Evolutionary conservation across 2,888 invertebrate species (phyloP), one percentile per base, ranked within the genome.

Genomic region (Koerneria pararmatus): DNA sequence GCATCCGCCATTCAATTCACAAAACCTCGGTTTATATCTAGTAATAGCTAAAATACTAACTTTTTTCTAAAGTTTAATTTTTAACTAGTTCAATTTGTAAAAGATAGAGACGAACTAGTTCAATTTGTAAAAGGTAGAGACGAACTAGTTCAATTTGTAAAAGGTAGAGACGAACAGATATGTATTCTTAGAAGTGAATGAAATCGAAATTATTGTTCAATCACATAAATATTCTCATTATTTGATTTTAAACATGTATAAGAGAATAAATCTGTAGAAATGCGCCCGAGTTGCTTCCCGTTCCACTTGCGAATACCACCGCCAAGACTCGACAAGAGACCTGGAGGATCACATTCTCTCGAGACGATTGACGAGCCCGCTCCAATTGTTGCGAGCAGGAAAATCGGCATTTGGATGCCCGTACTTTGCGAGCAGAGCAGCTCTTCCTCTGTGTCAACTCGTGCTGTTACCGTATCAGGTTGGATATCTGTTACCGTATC

Each of bases 361-460:
- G 0, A 56, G 64, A 32, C 29, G 64, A 51, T 22, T 71, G 48
- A 67, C 34, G 22, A 37, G 35, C n/a, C 6, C 24, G 11, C 57
- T 69, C 29, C 34, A 72, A 67, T 49, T 80, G 27, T 48, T 69
- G 24, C 65, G 69, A n/a, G 86, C 86, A 76, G 92, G 90, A 0
- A 88, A 88, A 78, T 86, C 88, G 70, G 79, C 89, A 59, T 89
- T 89, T 71, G 91, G 91, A 0, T 98, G 98, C 85, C 92, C 95
- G 0, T 98, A 97, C 86, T 98, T 95, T 85, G 91, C 92, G 0
- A 88, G 91, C 0, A 88, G 95, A 78, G 88, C 89, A 82, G 91
- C 93, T 3, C 86, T 91, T 32, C 88, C 89, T 71, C 89, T 91
- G 83, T 91, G 94, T 8, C 91, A 97, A 84, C 84, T 88, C 69